A percentile compares a stretch with the other conserved stretches of the same genome.
These are phyloP conservation scores for Biston stratarius DNA, from an alignment of 2,888 invertebrate genomes.

Conservation along the genomic window DNA sequence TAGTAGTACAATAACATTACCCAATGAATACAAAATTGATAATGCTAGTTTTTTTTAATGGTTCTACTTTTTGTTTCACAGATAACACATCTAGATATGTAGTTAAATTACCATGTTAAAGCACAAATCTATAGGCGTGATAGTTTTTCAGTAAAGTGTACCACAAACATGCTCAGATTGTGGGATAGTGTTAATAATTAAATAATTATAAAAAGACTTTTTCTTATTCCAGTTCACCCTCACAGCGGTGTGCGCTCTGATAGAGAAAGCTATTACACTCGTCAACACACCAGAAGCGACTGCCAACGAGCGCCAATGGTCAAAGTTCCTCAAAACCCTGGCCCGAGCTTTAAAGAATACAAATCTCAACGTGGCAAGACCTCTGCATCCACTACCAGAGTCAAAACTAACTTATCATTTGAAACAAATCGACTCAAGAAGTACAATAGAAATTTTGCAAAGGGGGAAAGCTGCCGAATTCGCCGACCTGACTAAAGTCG, in stretches of 20 bases:
- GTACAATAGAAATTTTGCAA: constrained; percentile 76
- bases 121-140: no score
- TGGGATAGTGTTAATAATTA: no score
- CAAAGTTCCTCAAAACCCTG: constrained; percentile 82
- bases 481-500: constrained; percentile 70
- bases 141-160: no score
- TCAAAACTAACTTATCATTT: constrained; percentile 64
- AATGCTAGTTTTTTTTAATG: no score
- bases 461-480: constrained; percentile 74
- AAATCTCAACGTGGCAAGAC: constrained; percentile 63
- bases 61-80: no score
- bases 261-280: constrained; percentile 68
- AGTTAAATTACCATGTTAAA: no score
- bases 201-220: neutral
- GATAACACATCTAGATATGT: no score
- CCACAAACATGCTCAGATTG: no score
- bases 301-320: constrained; percentile 82
- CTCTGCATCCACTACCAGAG: constrained; percentile 60
- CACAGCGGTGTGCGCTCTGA: constrained; percentile 71
- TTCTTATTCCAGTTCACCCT: constrained; percentile 69
- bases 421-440: constrained; percentile 71
- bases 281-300: constrained; percentile 76
- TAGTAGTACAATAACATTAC: no score
- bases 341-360: constrained; percentile 78
- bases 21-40: no score